A percentile compares a stretch with the other conserved stretches of the same genome.
These are phyloP conservation scores for Noctilio leporinus DNA, from an alignment of 2,113 vertebrate species.

Conservation along the genomic window DNA sequence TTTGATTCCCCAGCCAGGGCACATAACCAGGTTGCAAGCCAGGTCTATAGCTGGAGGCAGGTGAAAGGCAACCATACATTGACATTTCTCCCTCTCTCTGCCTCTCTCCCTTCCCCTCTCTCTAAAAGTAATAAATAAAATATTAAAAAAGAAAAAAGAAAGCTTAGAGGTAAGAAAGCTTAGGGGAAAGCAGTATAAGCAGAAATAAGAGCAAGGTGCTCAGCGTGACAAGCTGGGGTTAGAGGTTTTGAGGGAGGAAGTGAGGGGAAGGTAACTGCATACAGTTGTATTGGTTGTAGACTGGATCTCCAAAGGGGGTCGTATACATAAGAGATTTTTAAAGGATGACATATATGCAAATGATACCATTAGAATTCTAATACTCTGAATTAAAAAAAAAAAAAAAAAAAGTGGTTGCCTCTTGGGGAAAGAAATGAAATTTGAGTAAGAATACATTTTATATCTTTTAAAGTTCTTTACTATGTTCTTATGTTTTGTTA, in stretches of 20 bases:
- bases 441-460: neutral
- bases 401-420: too few relatives aligned
- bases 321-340: neutral
- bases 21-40: too few relatives aligned
- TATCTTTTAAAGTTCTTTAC: neutral
- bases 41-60: too few relatives aligned
- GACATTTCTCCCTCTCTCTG: too few relatives aligned
- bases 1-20: too few relatives aligned
- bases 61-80: too few relatives aligned
- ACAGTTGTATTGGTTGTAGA: neutral
- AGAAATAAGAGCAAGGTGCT: neutral
- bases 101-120: too few relatives aligned
- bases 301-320: neutral
- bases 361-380: neutral
- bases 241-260: accelerated
- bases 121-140: too few relatives aligned
- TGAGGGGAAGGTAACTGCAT: accelerated
- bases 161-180: neutral
- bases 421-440: neutral
- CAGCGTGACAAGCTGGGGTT: neutral
- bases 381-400: neutral
- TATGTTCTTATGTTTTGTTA: neutral
- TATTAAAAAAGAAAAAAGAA: too few relatives aligned
- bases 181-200: neutral
- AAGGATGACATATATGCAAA: neutral